These are phyloP conservation scores for Piprites chloris DNA, from an alignment of 2,113 vertebrate genomes.

Conservation along the genomic window DNA sequence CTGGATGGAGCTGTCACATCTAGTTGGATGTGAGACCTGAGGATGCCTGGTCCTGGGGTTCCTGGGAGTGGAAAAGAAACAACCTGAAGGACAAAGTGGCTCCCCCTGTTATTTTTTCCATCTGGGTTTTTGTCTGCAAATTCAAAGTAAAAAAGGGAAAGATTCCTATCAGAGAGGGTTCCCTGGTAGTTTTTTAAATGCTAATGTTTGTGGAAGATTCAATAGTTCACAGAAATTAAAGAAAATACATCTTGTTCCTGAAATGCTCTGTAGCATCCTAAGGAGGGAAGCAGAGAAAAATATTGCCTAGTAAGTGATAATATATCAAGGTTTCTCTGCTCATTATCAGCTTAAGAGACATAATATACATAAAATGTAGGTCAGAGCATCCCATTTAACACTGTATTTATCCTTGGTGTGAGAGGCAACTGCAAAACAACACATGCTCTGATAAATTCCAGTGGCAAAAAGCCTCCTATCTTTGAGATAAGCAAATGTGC, in stretches of 20 bases:
- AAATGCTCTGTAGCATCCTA: neutral
- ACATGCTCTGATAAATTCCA: neutral
- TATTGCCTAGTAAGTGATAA: slow-evolving; percentile 14
- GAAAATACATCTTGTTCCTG: neutral
- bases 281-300: slow-evolving; percentile 6
- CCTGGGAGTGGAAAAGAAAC: neutral
- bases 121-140: neutral
- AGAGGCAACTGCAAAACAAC: neutral
- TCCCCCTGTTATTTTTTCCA: neutral
- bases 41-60: neutral
- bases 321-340: slow-evolving; percentile 12
- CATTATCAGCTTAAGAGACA: slow-evolving; percentile 36
- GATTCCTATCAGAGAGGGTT: neutral
- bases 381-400: slow-evolving; percentile 58
- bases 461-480: neutral
- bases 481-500: neutral
- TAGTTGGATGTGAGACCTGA: fast-evolving
- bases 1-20: neutral
- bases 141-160: neutral
- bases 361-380: slow-evolving; percentile 72
- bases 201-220: neutral
- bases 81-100: neutral
- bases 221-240: neutral
- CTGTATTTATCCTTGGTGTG: slow-evolving; percentile 37
- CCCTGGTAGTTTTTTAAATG: neutral